phyloP scores from a whole-genome alignment of 2,888 invertebrate species.

The Salpingus planirostris region DNA sequence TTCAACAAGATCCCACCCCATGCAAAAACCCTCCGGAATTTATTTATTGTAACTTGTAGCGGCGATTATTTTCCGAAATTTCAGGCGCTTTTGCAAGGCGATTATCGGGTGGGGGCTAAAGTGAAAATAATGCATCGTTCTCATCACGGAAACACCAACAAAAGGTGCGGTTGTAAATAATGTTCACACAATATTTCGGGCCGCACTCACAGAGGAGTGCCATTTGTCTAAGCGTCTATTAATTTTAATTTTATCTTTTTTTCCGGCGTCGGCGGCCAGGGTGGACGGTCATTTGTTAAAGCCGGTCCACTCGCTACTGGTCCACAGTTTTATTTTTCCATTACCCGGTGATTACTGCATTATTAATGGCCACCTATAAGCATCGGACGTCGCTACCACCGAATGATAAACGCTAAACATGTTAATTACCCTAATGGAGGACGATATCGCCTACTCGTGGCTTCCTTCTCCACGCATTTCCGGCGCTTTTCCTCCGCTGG shows the following conservation, averaged over 20 bases:
- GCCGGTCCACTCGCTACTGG: slow-evolving; percentile 24
- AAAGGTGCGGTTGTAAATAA: slow-evolving; percentile 41
- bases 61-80: neutral
- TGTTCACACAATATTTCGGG: slow-evolving; percentile 40
- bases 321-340: slow-evolving; percentile 29
- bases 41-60: too few species aligned
- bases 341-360: slow-evolving; percentile 31
- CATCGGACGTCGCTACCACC: slow-evolving; percentile 29
- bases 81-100: slow-evolving; percentile 24
- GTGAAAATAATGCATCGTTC: slow-evolving; percentile 37
- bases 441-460: too few species aligned
- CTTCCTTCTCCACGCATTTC: too few species aligned
- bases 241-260: slow-evolving; percentile 39
- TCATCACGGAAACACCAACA: slow-evolving; percentile 38
- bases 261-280: slow-evolving; percentile 19
- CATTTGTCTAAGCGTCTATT: slow-evolving; percentile 39
- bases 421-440: slow-evolving; percentile 31
- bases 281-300: slow-evolving; percentile 32
- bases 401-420: slow-evolving; percentile 31
- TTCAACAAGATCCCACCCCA: slow-evolving; percentile 25
- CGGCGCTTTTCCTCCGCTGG: too few species aligned
- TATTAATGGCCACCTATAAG: slow-evolving; percentile 32
- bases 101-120: slow-evolving; percentile 11
- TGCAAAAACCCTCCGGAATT: neutral
- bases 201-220: slow-evolving; percentile 35